Evolutionary conservation across 2,113 vertebrate species (phyloP), one percentile per base, ranked within the genome.

Genomic region (Astur gentilis): DNA sequence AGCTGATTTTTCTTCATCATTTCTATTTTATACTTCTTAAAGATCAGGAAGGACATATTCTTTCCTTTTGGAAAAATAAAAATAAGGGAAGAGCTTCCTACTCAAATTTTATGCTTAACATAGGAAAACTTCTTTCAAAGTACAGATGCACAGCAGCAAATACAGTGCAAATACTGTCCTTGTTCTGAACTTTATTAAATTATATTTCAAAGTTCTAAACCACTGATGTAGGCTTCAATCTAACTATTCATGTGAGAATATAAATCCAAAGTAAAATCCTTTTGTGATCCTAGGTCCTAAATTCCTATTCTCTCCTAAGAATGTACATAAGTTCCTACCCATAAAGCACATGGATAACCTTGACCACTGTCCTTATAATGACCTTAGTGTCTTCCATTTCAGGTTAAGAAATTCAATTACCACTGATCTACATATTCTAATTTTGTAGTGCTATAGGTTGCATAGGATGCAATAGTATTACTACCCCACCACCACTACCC

Each of bases 401-500:
- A 52, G 7, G 5, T 62, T 44, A 69, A 83, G 36, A 86, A 72
- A 72, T 50, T 44, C 5, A 34, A 0, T 65, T 34, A 54, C 42
- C 3, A 58, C 4, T 49, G 26, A 54, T 32, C 7, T 31, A 80
- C 3, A 52, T 34, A 47, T 65, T 67, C 36, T 52, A 57, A 36
- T 50, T 83, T 66, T 47, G 12, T 69, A 65, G 17, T 72, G 9
- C 11, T 64, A 18, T 8, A n/a, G 26, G 17, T 61, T 69, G 29
- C 22, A 49, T 15, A 64, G 11, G 25, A 76, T 54, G 12, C 18
- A 79, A 12, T 31, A 61, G 6, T 20, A n/a, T 47, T 45, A 38
- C 13, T 17, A 40, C 1, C 9, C 10, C 26, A n/a, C 7, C 7
- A 13, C 6, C 12, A 8, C 5, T 4, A 4, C 6, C 10, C 4